These are phyloP conservation scores for Rousettus leschenaultii DNA, from an alignment of 2,113 vertebrate species.

Conservation along the genomic window DNA sequence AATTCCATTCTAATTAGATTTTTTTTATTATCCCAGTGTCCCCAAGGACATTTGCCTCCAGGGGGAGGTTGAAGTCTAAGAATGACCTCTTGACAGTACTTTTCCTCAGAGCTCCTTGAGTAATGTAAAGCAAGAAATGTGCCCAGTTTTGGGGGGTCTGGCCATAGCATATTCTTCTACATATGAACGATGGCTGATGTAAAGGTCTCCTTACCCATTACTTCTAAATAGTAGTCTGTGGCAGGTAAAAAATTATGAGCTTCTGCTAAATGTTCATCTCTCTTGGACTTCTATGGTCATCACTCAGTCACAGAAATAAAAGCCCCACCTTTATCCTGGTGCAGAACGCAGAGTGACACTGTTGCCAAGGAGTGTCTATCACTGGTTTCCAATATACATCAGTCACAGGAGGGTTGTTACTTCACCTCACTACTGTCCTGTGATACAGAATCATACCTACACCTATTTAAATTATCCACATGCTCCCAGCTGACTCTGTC, in stretches of 20 bases:
- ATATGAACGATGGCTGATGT: not conserved
- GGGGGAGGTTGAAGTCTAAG: constrained; percentile 30
- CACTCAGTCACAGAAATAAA: constrained; percentile 7
- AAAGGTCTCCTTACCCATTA: not conserved
- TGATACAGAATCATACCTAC: constrained; percentile 40
- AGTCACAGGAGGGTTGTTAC: not conserved
- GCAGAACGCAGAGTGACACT: constrained; percentile 8
- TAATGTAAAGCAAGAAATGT: not conserved
- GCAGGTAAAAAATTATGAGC: not conserved
- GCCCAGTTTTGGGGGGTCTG: constrained; percentile 11
- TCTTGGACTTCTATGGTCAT: constrained; percentile 44
- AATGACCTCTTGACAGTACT: constrained; percentile 7
- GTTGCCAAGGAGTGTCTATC: not conserved
- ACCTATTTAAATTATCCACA: constrained; percentile 36
- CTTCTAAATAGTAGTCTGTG: constrained; percentile 40
- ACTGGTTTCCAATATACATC: not conserved
- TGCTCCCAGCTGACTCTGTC: constrained; percentile 54
- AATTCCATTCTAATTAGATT: constrained; percentile 36
- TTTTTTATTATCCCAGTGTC: constrained; percentile 48
- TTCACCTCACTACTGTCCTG: not conserved
- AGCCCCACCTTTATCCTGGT: constrained; percentile 58
- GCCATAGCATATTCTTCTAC: constrained; percentile 11
- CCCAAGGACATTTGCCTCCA: not conserved
- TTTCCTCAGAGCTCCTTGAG: not conserved
- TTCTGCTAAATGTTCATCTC: constrained; percentile 43